Conservation (phyloP, 2,888 invertebrate genomes). For the Tenthredo distinguenda region DNA sequence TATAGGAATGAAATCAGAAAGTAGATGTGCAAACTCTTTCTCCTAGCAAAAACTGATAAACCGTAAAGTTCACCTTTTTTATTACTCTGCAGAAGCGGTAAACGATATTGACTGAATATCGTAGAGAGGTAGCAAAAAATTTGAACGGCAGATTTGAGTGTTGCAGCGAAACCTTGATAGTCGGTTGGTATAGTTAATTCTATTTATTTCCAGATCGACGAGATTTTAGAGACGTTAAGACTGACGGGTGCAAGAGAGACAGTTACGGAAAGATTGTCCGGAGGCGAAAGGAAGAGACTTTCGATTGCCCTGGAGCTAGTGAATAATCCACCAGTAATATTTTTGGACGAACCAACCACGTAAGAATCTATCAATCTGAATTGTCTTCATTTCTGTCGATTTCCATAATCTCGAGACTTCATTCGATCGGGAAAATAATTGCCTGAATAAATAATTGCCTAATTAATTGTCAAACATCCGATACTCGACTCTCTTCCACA, state of each 20-base stretch:
- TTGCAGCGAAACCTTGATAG: not conserved
- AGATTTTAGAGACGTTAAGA: slow-evolving; percentile 91
- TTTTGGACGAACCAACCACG: slow-evolving; percentile 98
- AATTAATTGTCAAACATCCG: slow-evolving; percentile 12
- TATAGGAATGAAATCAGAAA: not conserved
- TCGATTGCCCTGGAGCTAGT: slow-evolving; percentile 95
- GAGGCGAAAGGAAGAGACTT: slow-evolving; percentile 95
- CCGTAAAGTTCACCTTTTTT: not conserved
- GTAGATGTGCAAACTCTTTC: not conserved
- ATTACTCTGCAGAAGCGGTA: not conserved
- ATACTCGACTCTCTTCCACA: not conserved
- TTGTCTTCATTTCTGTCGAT: not conserved
- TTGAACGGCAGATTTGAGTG: not conserved
- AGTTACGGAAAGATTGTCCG: slow-evolving; percentile 87
- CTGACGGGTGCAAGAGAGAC: slow-evolving; percentile 88
- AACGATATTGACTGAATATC: no score
- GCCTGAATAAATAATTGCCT: not conserved
- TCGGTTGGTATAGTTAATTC: not conserved
- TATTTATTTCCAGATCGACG: slow-evolving; percentile 85
- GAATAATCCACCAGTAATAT: slow-evolving; percentile 97
- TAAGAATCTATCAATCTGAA: slow-evolving; percentile 78
- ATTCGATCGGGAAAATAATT: slow-evolving; percentile 23
- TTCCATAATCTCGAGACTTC: slow-evolving; percentile 24
- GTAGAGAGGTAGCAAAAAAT: no score
- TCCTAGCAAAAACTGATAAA: not conserved